Evolutionary conservation across 2,797 vertebrate genomes (phyloP), one percentile per base, ranked within the genome.

Genomic region (Acipenser ruthenus): DNA sequence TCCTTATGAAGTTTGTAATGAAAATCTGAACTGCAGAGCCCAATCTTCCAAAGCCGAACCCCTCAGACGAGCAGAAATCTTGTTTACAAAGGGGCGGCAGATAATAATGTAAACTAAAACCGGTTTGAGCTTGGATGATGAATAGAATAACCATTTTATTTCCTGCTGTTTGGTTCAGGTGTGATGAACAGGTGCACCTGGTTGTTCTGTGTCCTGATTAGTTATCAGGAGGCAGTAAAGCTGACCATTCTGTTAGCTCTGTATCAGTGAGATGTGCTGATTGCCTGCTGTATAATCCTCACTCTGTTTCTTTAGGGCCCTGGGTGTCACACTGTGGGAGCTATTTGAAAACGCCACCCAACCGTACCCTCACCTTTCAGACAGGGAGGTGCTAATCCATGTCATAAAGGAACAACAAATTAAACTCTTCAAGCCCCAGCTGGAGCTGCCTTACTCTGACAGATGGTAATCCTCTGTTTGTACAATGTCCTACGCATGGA

Each of bases 261-360:
- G 5, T 6, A 6, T 72, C 47, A 64, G 63, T 60, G 11, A 62
- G 56, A 67, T 48, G 50, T 23, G 49, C 51, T 48, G 49, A 67
- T 8, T 47, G 18, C 11, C 48, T 50, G 7, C 23, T 66, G 3
- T 73, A 60, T 63, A 69, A 60, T 68, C 65, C 77, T 68, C 62
- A 66, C 9, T 67, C 70, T 65, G 59, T 76, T 71, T 76, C 64
- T 76, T 67, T 13, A 99, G 97, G 97, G 90, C 96, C 1, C 79
- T 99, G 79, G 97, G 95, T 15, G 93, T 99, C 66, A 96, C 95
- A 0, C 69, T 99, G 15, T 99, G 97, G 97, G 90, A 92, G 72
- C 87, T 92, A 18, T 85, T 92, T 73, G 93, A 93, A 69, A 88
- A 76, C 9, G 90, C 88, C 47, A 76, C 85, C 67, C 94, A 89